These are phyloP conservation scores for Latheticus oryzae DNA, from an alignment of 2,888 invertebrate species.

Conservation along the genomic window DNA sequence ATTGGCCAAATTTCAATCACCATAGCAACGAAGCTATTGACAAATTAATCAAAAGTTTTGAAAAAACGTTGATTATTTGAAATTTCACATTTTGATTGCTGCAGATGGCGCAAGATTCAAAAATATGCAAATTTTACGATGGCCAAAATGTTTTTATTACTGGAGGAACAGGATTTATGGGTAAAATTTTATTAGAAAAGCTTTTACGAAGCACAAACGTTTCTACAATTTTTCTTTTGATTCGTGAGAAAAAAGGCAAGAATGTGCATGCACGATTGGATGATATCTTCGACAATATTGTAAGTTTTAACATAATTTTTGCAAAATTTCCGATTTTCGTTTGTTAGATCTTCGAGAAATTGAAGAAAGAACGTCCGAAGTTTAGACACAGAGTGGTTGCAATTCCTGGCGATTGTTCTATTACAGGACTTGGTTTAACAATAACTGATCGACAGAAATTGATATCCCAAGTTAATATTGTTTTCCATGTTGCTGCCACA, in stretches of 20 bases:
- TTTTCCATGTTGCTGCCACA: slow-evolving; percentile 93
- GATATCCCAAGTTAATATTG: slow-evolving; percentile 74
- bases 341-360: slow-evolving; percentile 68
- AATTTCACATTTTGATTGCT: background rate
- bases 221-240: slow-evolving; percentile 67
- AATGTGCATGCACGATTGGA: slow-evolving; percentile 75
- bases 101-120: slow-evolving; percentile 42
- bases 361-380: slow-evolving; percentile 69
- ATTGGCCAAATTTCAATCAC: background rate
- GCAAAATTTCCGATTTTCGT: too few species aligned
- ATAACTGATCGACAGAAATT: slow-evolving; percentile 72
- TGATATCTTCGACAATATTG: slow-evolving; percentile 76
- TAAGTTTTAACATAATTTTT: slow-evolving; percentile 49
- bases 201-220: slow-evolving; percentile 67
- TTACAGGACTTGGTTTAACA: slow-evolving; percentile 74
- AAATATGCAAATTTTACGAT: slow-evolving; percentile 62
- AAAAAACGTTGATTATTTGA: slow-evolving; percentile 2
- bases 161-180: slow-evolving; percentile 70
- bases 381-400: slow-evolving; percentile 77
- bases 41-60: too few species aligned
- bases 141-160: slow-evolving; percentile 64
- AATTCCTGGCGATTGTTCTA: slow-evolving; percentile 76
- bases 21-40: background rate
- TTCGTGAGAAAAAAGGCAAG: slow-evolving; percentile 72
- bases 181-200: slow-evolving; percentile 71